These are phyloP conservation scores for Ctenochaetus hawaiiensis DNA, from an alignment of 2,797 vertebrate genomes.

Conservation along the genomic window DNA sequence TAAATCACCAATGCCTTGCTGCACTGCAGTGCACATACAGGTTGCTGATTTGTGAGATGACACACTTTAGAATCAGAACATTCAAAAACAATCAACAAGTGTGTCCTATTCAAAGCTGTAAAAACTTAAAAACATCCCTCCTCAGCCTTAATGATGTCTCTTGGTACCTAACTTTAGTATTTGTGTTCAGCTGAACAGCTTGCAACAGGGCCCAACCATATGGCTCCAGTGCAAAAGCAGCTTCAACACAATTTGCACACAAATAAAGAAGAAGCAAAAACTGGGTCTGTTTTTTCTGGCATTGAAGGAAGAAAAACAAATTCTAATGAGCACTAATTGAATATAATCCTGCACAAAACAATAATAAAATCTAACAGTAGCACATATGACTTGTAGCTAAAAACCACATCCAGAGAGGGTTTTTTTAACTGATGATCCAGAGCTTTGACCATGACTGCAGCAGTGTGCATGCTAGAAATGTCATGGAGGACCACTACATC, in stretches of 20 bases:
- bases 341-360: conserved; percentile 14
- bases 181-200: conserved; percentile 72
- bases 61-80: conserved; percentile 9
- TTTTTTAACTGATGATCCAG: not conserved
- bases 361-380: conserved; percentile 7
- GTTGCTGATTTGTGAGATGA: conserved; percentile 12
- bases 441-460: not conserved
- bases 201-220: conserved; percentile 67
- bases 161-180: conserved; percentile 63
- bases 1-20: not conserved
- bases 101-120: conserved; percentile 45
- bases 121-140: conserved; percentile 57
- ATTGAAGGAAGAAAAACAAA: conserved; percentile 44
- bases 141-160: conserved; percentile 73
- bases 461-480: conserved; percentile 12
- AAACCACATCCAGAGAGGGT: not conserved
- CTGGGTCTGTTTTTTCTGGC: conserved; percentile 45
- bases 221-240: conserved; percentile 66
- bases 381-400: not conserved
- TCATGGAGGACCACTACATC: conserved; percentile 17
- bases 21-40: not conserved
- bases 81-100: conserved; percentile 49
- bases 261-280: conserved; percentile 28
- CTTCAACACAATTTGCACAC: conserved; percentile 46
- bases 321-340: conserved; percentile 44